Evolutionary conservation across 2,888 invertebrate species (phyloP), one percentile per base, ranked within the genome.

Genomic region (Sinohyriopsis cumingii): DNA sequence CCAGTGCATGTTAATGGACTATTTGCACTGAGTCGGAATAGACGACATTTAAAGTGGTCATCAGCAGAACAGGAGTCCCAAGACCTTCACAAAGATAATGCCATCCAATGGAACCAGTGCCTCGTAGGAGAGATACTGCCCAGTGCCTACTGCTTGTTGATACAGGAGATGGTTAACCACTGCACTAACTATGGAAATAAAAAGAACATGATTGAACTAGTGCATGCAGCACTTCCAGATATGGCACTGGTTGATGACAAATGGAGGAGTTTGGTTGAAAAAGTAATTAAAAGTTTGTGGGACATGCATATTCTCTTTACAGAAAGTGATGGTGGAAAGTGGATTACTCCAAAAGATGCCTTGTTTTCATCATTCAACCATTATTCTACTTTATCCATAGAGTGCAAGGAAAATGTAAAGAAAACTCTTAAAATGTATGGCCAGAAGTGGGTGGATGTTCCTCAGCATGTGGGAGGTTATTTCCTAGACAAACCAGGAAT

Each of bases 1-100:
- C 73, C 73, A 28, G 71, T 74, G 9, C 71, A 74, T 60, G 28
- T 74, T 5, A 74, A 74, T 68, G 73, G 65, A 24, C 71, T 71
- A 45, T 74, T 74, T 61, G 73, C 70, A 25, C 33, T 74, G 1
- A 68, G 62, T 7, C 73, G 71, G 54, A 70, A 74, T 53, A 65
- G 73, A 55, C 57, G 73, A 20, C 65, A 74, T 59, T 57, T 74
- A 5, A 62, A 60, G 57, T 68, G 65, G 65, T 71, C 73, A 68
- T 63, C 68, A 18, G 62, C 62, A 22, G 68, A 68, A 20, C 68
- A 68, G 59, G 68, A 63, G 25, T 53, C 22, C 2, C 54, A 45
- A n/a, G 19, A 68, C 33, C 63, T 68, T 63, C 63, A 68, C 7
- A 55, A 55, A 53, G 71, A 71, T 24, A 71, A 56, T 45, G 63